Evolutionary conservation across 2,113 vertebrate genomes (phyloP).

Genomic region (Talpa occidentalis): DNA sequence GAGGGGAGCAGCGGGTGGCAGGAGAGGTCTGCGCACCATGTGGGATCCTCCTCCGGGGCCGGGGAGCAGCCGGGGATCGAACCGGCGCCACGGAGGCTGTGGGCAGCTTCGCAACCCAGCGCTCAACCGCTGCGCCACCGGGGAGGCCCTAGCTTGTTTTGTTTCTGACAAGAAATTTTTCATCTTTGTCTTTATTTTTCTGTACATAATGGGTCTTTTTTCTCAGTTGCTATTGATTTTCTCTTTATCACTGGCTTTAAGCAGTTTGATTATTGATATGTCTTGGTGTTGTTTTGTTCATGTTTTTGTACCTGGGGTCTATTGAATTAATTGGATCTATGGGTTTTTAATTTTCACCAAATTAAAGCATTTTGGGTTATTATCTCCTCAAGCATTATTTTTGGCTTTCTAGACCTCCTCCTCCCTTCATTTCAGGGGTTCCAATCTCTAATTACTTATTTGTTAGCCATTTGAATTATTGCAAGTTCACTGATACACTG

Average conservation of each 20-base stretch:
- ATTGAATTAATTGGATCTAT: background rate
- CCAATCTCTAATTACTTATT: background rate
- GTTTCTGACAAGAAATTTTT: background rate
- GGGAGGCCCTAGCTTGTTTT: too few species aligned
- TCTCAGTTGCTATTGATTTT: background rate
- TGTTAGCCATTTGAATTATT: background rate
- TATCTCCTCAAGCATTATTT: background rate
- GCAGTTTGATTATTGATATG: background rate
- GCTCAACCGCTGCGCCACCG: too few species aligned
- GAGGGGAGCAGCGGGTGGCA: too few species aligned
- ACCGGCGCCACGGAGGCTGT: too few species aligned
- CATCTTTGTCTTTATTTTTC: background rate
- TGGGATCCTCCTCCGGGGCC: too few species aligned
- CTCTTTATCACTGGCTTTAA: background rate
- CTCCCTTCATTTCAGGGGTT: background rate
- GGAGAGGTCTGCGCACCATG: too few species aligned
- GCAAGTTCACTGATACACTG: background rate
- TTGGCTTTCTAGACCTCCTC: background rate
- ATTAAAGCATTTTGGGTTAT: background rate
- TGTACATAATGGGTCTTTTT: background rate
- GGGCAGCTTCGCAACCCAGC: too few species aligned
- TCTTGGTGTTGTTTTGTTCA: background rate
- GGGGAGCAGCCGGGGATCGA: too few species aligned
- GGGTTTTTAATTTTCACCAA: background rate
- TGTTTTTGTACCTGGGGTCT: conserved; percentile 5